Evolutionary conservation across 2,888 invertebrate genomes (phyloP), one percentile per base, ranked within the genome.

Genomic region (Caenorhabditis sinica): DNA sequence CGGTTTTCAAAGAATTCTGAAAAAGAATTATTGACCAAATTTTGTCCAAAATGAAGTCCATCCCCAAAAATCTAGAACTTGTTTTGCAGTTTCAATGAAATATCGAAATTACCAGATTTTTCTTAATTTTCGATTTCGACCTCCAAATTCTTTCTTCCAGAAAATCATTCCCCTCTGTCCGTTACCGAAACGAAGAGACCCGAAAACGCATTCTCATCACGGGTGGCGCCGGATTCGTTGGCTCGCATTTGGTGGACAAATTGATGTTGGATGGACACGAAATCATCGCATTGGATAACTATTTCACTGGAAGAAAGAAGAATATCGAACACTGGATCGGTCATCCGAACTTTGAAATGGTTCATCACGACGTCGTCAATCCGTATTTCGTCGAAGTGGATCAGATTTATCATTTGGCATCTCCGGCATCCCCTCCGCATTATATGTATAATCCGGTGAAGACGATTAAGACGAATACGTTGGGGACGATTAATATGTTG

Each of bases 371-470:
- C 93, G 97, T 99, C 91, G 98, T 99, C 0, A 97, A 98, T 94
- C 97, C 98, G 25, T 94, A 99, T 60, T 98, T 96, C 93, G 96
- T 98, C 86, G 99, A 99, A 95, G 92, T 92, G n/a, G 92, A 93
- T 80, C 93, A 99, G 94, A 98, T 99, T 92, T 99, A 98, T 93
- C 98, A 99, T 93, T 94, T 99, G 92, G 99, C 99, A 23, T 98
- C 98, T 93, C 99, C 99, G 13, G 99, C 99, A 1, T 97, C 97
- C 89, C 99, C 99, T 28, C 98, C 97, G 0, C 98, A 99, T 94
- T 99, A 99, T 93, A 99, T 99, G 99, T 96, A 96, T 93, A 99
- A 99, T 94, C 98, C 99, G 40, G 98, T 99, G 3, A 99, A 99
- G 94, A 99, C 99, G 20, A 96, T 99, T 88, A 99, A 99, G 94